Conservation (phyloP, 2,888 invertebrate species). For the Sphaerophoria rueppellii region DNA sequence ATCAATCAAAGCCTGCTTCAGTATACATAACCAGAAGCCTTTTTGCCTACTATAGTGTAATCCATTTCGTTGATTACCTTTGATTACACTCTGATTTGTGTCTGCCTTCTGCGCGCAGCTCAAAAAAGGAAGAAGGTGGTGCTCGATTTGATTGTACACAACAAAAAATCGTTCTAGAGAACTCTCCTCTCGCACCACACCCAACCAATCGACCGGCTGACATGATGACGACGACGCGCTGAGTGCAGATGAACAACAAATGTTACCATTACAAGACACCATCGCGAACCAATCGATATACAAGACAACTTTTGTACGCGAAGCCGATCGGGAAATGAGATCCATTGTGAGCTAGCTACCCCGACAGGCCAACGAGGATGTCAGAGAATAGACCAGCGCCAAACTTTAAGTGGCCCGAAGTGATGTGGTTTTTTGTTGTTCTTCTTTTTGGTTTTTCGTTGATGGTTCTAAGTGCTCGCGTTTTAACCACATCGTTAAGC, state of each 20-base stretch:
- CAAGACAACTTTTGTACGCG: conserved; percentile 9
- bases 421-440: neutral
- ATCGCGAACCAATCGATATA: conserved; percentile 52
- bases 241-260: conserved; percentile 62
- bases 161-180: conserved; percentile 2
- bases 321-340: conserved; percentile 55
- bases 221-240: no score
- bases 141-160: conserved; percentile 19
- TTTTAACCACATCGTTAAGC: conserved; percentile 73
- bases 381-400: conserved; percentile 53
- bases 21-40: conserved; percentile 73
- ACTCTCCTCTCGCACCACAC: neutral
- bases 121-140: conserved; percentile 45
- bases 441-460: conserved; percentile 18
- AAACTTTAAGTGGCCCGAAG: conserved; percentile 56
- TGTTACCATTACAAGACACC: conserved; percentile 66
- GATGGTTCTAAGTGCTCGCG: conserved; percentile 44
- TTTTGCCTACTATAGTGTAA: conserved; percentile 72
- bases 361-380: conserved; percentile 68
- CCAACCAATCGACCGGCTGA: neutral
- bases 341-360: conserved; percentile 58
- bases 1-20: conserved; percentile 73
- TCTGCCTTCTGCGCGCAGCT: conserved; percentile 55
- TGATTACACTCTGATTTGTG: conserved; percentile 76
- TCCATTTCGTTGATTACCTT: conserved; percentile 75